Conservation (phyloP, 2,113 vertebrate genomes). For the Ariopsis seemanni region DNA sequence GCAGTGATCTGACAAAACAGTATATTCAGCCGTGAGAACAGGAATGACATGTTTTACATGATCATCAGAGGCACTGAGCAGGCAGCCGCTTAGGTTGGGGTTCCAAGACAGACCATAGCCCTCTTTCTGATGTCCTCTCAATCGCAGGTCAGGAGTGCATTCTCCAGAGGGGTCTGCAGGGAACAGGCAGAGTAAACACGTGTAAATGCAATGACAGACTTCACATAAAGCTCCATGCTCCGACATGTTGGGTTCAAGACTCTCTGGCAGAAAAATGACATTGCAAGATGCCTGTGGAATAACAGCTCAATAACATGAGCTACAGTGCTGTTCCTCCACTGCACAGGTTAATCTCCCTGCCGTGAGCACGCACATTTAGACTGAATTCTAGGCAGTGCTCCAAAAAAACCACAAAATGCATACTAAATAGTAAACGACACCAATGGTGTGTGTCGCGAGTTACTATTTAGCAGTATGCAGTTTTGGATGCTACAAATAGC, state of each 20-base stretch:
- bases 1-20: background rate
- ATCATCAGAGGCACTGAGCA: conserved; percentile 96
- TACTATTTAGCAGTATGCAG: background rate
- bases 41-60: conserved; percentile 76
- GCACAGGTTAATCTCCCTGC: background rate
- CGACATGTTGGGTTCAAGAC: background rate
- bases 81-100: conserved; percentile 93
- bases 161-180: conserved; percentile 91
- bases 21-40: background rate
- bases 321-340: background rate
- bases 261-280: background rate
- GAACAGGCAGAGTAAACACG: background rate
- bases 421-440: background rate
- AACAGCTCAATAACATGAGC: background rate
- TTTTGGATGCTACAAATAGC: background rate
- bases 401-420: background rate
- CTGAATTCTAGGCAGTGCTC: background rate
- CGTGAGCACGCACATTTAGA: background rate
- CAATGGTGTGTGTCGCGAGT: background rate
- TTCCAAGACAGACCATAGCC: conserved; percentile 98
- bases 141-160: conserved; percentile 92
- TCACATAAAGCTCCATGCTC: background rate
- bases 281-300: background rate
- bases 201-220: background rate
- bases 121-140: conserved; percentile 97